Evolutionary conservation across 2,888 invertebrate genomes (phyloP), one percentile per base, ranked within the genome.

Genomic region (Polymixis lichenea): DNA sequence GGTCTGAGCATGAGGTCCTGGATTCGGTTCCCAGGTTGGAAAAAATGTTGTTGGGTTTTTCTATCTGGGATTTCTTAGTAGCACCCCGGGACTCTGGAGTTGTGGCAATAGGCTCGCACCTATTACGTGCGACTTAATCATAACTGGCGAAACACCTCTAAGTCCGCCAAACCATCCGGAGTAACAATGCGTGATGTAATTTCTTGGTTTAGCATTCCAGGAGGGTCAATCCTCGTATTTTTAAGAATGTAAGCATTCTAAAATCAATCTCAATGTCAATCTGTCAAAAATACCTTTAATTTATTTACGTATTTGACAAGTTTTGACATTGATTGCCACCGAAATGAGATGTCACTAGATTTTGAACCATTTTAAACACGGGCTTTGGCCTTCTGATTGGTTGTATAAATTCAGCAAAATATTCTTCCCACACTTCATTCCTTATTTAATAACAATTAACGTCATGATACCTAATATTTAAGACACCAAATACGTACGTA

Each of bases 391-490:
- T n/a, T n/a, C 6, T n/a, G 22, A 32, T 46, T 28, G 0, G 0
- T 13, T 55, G 32, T 46, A 17, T 28, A 73, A 46, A 60, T 60
- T 80, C 4, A 43, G 2, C 8, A 49, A 19, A 19, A n/a, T 32
- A 62, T 32, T 28, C 60, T 72, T 72, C 51, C 25, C 56, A 68
- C 51, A 66, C 46, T 49, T 19, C 58, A 38, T 64, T 55, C 11
- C 84, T 66, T 43, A 68, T 19, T 61, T 55, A 28, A 58, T 43
- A 9, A 71, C 71, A 77, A 75, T 73, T 71, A 64, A 83, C 68
- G 51, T 25, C 38, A 38, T 25, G 5, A 55, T 55, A 60, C 11
- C 17, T 32, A n/a, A 11, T 62, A 69, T 28, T 19, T 69, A 49
- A 65, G 46, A 84, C 32, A 72, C 56, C 71, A 75, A 55, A 60